Conservation (phyloP, 2,797 vertebrate species). For the Pelobates cultripes region DNA sequence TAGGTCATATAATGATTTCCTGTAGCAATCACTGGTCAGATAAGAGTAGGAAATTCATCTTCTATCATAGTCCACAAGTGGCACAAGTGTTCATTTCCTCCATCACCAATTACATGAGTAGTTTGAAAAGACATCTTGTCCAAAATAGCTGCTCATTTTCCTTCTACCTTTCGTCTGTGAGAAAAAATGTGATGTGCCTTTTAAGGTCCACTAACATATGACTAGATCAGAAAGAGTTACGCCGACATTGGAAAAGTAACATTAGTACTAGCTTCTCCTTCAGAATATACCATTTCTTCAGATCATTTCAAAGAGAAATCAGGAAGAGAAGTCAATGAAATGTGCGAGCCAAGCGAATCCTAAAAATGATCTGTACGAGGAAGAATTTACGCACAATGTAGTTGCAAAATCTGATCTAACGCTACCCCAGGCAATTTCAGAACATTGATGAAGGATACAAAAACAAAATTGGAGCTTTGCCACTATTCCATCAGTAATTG, state of each 20-base stretch:
- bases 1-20: no score
- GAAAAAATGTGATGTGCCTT: background rate
- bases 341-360: slow-evolving; percentile 23
- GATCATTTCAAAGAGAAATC: slow-evolving; percentile 7
- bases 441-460: slow-evolving; percentile 40
- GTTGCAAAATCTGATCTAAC: slow-evolving; percentile 31
- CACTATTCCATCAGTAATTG: slow-evolving; percentile 19
- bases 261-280: slow-evolving; percentile 2
- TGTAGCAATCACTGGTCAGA: no score
- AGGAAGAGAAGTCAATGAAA: slow-evolving; percentile 14
- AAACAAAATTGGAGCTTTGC: slow-evolving; percentile 25
- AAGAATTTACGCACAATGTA: slow-evolving; percentile 20
- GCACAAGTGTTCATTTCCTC: no score
- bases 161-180: background rate
- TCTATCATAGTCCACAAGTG: no score
- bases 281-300: slow-evolving; percentile 7
- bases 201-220: background rate
- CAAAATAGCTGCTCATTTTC: background rate
- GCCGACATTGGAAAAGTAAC: background rate
- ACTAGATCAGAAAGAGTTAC: background rate
- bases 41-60: no score
- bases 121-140: no score
- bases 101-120: no score
- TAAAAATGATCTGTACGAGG: slow-evolving; percentile 31
- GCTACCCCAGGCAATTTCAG: slow-evolving; percentile 39